Conservation (phyloP, 2,888 invertebrate species). For the Tetramorium bicarinatum region DNA sequence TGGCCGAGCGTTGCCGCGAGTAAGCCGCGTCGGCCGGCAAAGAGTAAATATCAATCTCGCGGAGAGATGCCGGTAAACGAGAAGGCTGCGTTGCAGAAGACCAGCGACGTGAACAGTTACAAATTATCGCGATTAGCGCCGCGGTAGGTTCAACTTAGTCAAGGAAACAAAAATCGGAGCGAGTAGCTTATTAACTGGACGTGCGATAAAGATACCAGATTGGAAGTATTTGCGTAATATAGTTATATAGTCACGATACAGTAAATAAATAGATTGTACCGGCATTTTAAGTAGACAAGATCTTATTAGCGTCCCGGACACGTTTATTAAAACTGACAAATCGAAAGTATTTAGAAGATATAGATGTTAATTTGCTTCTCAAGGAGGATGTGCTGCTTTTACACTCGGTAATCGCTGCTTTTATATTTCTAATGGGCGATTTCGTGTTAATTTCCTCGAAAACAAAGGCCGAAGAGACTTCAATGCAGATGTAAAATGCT, state of each 20-base stretch:
- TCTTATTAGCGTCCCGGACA: not conserved
- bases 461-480: not conserved
- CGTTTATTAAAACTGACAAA: not conserved
- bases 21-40: slow-evolving; percentile 16
- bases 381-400: not conserved
- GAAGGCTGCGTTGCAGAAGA: slow-evolving; percentile 26
- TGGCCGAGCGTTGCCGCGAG: slow-evolving; percentile 36
- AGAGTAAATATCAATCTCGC: slow-evolving; percentile 50
- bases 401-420: not conserved
- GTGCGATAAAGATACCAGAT: slow-evolving; percentile 22
- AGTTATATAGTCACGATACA: not conserved
- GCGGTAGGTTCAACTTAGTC: slow-evolving; percentile 40
- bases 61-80: slow-evolving; percentile 40
- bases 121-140: slow-evolving; percentile 53
- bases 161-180: slow-evolving; percentile 11
- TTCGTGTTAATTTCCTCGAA: not conserved
- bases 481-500: not conserved
- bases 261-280: not conserved
- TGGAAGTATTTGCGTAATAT: slow-evolving; percentile 15
- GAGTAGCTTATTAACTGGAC: slow-evolving; percentile 23
- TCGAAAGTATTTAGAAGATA: not conserved
- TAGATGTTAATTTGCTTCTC: not conserved
- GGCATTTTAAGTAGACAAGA: not conserved
- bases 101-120: slow-evolving; percentile 47
- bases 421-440: not conserved